phyloP scores from a whole-genome alignment of 2,113 vertebrate species.

The Loxodonta africana region DNA sequence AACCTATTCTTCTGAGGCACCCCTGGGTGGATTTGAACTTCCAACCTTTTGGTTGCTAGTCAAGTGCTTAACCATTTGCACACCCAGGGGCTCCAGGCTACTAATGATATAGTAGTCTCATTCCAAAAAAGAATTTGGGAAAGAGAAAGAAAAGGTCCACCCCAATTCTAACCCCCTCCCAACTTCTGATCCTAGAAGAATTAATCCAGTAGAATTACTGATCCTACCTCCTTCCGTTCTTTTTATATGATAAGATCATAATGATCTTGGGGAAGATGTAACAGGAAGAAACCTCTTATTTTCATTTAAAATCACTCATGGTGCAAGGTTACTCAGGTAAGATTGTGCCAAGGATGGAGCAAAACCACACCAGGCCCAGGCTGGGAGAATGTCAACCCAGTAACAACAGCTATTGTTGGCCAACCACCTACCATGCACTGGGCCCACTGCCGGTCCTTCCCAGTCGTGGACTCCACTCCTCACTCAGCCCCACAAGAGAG shows the following conservation, averaged over 20 bases:
- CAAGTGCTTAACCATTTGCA: neutral
- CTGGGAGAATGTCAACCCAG: neutral
- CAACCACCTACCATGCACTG: fast-evolving
- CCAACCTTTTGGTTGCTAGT: neutral
- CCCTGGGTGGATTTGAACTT: neutral
- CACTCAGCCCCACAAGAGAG: neutral
- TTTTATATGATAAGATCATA: neutral
- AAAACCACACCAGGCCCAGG: neutral
- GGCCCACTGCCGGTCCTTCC: neutral
- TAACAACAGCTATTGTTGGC: too few relatives aligned
- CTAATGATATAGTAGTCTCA: neutral
- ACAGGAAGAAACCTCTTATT: neutral
- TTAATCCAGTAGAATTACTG: neutral
- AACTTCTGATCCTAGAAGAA: neutral
- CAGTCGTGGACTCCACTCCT: too few relatives aligned
- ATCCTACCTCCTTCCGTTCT: neutral
- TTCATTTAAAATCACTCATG: neutral
- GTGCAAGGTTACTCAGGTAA: neutral
- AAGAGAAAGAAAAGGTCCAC: neutral
- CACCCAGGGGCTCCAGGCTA: neutral
- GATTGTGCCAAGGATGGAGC: too few relatives aligned
- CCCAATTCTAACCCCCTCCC: neutral
- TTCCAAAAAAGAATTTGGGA: neutral
- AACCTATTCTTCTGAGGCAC: neutral
- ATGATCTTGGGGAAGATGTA: fast-evolving